Conservation (phyloP, 1,140 invertebrate species). For the Heliconius hermathena region DNA sequence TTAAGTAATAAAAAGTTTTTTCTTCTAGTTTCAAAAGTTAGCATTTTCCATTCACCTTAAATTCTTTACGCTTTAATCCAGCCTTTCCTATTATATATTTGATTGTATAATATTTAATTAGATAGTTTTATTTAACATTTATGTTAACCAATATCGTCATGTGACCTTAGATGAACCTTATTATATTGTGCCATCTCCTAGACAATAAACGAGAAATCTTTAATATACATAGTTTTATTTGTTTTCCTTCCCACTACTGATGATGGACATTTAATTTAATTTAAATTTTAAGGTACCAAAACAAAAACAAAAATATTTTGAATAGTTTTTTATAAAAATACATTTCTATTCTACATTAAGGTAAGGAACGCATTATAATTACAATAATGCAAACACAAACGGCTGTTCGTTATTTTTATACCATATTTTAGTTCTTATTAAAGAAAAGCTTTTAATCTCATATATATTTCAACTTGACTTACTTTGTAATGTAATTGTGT, state of each 20-base stretch:
- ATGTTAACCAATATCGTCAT: slow-evolving; percentile 23
- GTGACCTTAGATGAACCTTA: slow-evolving; percentile 43
- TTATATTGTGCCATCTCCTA: slow-evolving; percentile 33
- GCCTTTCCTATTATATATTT: neutral
- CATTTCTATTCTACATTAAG: neutral
- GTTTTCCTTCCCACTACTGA: neutral
- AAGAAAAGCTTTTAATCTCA: no score
- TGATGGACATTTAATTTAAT: neutral
- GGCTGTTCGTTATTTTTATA: no score
- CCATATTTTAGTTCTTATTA: no score
- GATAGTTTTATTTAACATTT: slow-evolving; percentile 7
- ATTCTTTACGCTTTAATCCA: neutral
- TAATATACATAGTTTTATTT: slow-evolving; percentile 29
- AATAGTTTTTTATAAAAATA: neutral
- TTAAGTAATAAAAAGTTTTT: neutral
- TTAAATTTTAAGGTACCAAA: neutral
- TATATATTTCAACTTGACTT: no score
- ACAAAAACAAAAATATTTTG: neutral
- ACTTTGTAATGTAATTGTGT: no score
- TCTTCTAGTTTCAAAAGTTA: neutral
- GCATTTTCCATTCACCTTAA: neutral
- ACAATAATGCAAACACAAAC: no score
- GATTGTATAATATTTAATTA: neutral
- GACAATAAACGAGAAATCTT: slow-evolving; percentile 44
- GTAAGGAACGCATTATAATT: neutral